Percentiles rank a stretch among this genome's conserved stretches.
Evolutionary conservation across 1,140 invertebrate genomes (phyloP).

Genomic region (Camponotus pennsylvanicus): DNA sequence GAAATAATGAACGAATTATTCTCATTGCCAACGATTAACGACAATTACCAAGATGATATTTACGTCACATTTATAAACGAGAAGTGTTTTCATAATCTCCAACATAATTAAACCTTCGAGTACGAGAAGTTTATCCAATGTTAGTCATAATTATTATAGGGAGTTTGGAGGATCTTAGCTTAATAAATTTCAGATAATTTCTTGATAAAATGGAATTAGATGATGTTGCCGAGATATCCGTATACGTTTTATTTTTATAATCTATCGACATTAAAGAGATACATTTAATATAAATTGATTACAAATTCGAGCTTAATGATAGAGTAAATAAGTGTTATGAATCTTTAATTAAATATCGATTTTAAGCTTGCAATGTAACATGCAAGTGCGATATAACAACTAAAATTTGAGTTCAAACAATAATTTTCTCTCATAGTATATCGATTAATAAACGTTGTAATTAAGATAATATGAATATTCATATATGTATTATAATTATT

Average conservation of each 20-base stretch:
- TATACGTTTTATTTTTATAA: background rate
- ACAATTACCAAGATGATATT: slow-evolving; percentile 57
- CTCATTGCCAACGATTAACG: slow-evolving; percentile 60
- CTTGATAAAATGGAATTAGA: background rate
- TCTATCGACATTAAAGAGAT: slow-evolving; percentile 12
- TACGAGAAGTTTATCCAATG: slow-evolving; percentile 12
- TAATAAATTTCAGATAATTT: slow-evolving; percentile 43
- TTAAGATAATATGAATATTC: slow-evolving; percentile 59
- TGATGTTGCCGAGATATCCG: background rate
- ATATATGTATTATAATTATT: slow-evolving; percentile 55
- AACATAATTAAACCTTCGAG: slow-evolving; percentile 39
- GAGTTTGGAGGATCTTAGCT: background rate
- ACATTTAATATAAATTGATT: slow-evolving; percentile 31
- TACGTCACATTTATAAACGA: slow-evolving; percentile 56
- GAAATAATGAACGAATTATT: slow-evolving; percentile 61
- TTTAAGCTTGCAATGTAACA: slow-evolving; percentile 39
- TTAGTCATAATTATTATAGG: slow-evolving; percentile 35
- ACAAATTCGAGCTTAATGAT: slow-evolving; percentile 49
- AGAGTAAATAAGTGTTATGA: slow-evolving; percentile 54
- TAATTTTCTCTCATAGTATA: slow-evolving; percentile 36
- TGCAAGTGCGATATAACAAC: slow-evolving; percentile 26
- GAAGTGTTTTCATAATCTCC: slow-evolving; percentile 35
- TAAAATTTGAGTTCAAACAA: slow-evolving; percentile 59
- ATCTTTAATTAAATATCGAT: slow-evolving; percentile 61
- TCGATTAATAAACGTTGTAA: slow-evolving; percentile 64